A percentile compares a stretch with the other conserved stretches of the same genome.
Evolutionary conservation across 2,113 vertebrate species (phyloP).

Genomic region (Callospermophilus lateralis): DNA sequence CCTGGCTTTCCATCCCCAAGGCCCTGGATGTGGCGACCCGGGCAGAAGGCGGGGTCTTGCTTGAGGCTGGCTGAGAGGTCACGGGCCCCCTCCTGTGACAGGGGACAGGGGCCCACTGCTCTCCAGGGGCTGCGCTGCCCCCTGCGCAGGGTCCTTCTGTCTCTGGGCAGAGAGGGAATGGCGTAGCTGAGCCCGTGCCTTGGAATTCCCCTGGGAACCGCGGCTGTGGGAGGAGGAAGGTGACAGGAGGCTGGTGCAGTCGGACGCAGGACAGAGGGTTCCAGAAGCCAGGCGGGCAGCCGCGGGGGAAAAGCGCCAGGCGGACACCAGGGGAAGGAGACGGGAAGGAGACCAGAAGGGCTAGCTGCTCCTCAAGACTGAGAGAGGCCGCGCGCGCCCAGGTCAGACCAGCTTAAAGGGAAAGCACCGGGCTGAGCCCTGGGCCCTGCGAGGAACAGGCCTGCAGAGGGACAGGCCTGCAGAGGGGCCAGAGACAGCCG

Average conservation of each 20-base stretch:
- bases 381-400: accelerated
- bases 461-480: background rate
- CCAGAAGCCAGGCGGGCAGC: accelerated
- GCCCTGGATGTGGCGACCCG: accelerated
- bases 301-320: accelerated
- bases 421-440: accelerated
- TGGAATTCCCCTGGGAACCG: too few relatives aligned
- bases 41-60: accelerated
- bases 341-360: background rate
- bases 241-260: too few relatives aligned
- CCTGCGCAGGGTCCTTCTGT: accelerated
- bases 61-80: accelerated
- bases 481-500: accelerated
- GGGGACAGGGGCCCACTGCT: accelerated
- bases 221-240: accelerated
- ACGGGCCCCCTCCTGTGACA: accelerated
- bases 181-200: accelerated
- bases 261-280: too few relatives aligned
- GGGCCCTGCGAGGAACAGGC: accelerated
- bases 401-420: accelerated
- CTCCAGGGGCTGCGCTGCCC: accelerated
- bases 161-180: background rate
- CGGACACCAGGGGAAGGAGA: accelerated
- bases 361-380: background rate
- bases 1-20: background rate